Conservation (phyloP, 2,888 invertebrate species). For the Luffia ferchaultella region DNA sequence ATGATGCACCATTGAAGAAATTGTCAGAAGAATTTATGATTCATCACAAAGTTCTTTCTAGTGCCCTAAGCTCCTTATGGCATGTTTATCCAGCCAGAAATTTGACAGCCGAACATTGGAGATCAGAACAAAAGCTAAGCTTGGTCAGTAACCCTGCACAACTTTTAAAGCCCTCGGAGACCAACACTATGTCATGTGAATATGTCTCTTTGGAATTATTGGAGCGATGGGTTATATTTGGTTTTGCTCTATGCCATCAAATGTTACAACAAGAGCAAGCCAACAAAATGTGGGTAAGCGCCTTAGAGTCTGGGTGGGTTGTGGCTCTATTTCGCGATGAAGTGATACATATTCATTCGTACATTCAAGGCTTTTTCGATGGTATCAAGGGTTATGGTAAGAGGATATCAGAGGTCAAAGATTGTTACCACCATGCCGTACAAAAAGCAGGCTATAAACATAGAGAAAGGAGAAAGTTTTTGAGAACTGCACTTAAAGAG, state of each 20-base stretch:
- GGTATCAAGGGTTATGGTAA: conserved; percentile 94
- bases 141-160: conserved; percentile 94
- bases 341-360: conserved; percentile 94
- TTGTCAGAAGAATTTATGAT: conserved; percentile 96
- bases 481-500: conserved; percentile 95
- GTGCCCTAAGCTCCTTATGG: conserved; percentile 88
- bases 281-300: conserved; percentile 90
- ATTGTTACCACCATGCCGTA: conserved; percentile 89
- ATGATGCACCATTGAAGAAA: conserved; percentile 94
- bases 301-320: conserved; percentile 94
- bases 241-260: conserved; percentile 90
- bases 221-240: conserved; percentile 98
- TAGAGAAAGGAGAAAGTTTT: conserved; percentile 94
- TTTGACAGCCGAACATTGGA: conserved; percentile 92
- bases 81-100: conserved; percentile 90
- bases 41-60: conserved; percentile 85
- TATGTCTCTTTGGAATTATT: conserved; percentile 93
- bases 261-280: conserved; percentile 85
- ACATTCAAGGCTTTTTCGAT: conserved; percentile 93
- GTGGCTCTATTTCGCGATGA: conserved; percentile 96
- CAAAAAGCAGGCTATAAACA: conserved; percentile 93
- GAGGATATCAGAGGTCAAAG: conserved; percentile 94
- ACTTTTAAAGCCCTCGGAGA: conserved; percentile 91
- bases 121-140: conserved; percentile 91
- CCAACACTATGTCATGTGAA: conserved; percentile 97